A percentile compares a stretch with the other conserved stretches of the same genome.
Conservation (phyloP, 2,797 vertebrate genomes). For the Danio kyathit region DNA sequence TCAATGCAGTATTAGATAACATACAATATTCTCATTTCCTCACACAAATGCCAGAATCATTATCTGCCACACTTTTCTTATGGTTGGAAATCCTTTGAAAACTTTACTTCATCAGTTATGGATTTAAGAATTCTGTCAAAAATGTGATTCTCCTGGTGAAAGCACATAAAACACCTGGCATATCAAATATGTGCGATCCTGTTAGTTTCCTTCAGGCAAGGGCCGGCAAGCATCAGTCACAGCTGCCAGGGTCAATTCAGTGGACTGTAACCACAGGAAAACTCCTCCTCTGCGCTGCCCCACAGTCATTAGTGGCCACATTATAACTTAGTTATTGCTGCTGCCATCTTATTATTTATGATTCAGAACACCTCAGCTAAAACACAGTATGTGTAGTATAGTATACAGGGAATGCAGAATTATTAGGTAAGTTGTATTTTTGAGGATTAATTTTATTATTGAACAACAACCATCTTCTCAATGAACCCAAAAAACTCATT, state of each 20-base stretch:
- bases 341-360: not conserved
- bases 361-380: not conserved
- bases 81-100: not conserved
- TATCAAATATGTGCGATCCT: slow-evolving; percentile 14
- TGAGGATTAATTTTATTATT: too few relatives aligned
- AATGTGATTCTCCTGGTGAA: not conserved
- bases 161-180: slow-evolving; percentile 2
- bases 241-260: not conserved
- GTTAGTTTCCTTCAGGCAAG: not conserved
- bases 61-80: not conserved
- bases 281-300: not conserved
- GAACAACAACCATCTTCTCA: too few relatives aligned
- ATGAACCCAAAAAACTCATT: too few relatives aligned
- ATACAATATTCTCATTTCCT: not conserved
- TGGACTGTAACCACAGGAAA: not conserved
- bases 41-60: not conserved
- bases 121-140: not conserved
- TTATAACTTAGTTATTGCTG: not conserved
- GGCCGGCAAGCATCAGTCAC: not conserved
- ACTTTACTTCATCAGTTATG: not conserved
- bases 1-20: not conserved
- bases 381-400: not conserved
- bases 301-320: not conserved
- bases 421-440: too few relatives aligned
- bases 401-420: too few relatives aligned